These are phyloP conservation scores for Cuculus canorus DNA, from an alignment of 2,797 vertebrate genomes.

Conservation along the genomic window DNA sequence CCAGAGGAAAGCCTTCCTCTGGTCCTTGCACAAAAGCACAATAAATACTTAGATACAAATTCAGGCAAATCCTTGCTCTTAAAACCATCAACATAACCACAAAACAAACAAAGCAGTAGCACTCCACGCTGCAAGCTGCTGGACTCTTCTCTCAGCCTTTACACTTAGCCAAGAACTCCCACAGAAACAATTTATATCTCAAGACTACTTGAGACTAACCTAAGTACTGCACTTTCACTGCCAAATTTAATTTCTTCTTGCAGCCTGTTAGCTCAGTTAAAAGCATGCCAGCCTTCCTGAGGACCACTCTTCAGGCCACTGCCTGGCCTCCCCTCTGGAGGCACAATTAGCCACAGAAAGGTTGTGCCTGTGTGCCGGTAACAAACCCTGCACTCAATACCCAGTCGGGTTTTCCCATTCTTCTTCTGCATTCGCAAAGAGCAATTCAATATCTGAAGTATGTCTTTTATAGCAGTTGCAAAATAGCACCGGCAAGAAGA, in stretches of 20 bases:
- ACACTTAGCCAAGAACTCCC: conserved; percentile 52
- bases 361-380: accelerated
- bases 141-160: conserved; percentile 1
- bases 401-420: accelerated
- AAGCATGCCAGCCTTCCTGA: background rate
- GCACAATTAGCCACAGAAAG: background rate
- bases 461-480: accelerated
- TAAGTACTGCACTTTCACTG: conserved; percentile 30
- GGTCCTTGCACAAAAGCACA: background rate
- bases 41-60: background rate
- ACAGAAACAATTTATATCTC: conserved; percentile 58
- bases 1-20: background rate
- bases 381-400: background rate
- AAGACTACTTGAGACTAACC: conserved; percentile 59
- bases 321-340: background rate
- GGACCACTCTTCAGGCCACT: background rate
- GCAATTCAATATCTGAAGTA: accelerated
- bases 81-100: accelerated
- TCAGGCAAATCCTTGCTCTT: background rate
- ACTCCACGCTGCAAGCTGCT: background rate
- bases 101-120: background rate
- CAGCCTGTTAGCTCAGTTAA: background rate
- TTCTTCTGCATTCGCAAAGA: background rate
- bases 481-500: background rate
- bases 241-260: conserved; percentile 21